Percentiles rank a stretch among this genome's conserved stretches.
Conservation (phyloP, 2,797 vertebrate species). For the Falco cherrug region DNA sequence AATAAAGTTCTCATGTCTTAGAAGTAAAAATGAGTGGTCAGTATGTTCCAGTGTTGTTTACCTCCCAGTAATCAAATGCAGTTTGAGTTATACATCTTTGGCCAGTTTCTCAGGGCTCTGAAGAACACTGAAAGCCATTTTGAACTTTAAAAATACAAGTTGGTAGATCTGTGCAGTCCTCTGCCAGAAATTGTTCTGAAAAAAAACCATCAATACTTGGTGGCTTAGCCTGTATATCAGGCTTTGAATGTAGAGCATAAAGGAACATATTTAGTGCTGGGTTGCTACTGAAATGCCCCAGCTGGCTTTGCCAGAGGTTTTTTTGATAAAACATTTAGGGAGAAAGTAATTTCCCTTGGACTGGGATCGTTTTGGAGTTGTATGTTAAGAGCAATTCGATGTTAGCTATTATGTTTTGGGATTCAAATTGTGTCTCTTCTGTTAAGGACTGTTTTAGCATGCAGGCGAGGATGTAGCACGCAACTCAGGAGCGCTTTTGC, state of each 20-base stretch:
- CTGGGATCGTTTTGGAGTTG: background rate
- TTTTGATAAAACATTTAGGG: background rate
- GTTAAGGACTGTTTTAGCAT: background rate
- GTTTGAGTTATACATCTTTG: background rate
- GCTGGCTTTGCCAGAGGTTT: background rate
- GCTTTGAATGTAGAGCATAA: background rate
- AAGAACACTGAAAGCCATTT: background rate
- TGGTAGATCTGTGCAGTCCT: background rate
- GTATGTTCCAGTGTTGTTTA: background rate
- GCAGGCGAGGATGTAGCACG: accelerated
- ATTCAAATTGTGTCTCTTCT: background rate
- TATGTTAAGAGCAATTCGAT: background rate
- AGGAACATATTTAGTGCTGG: background rate
- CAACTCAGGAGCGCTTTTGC: accelerated
- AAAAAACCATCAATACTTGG: background rate
- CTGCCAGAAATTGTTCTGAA: background rate
- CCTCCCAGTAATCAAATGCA: background rate
- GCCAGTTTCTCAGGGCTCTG: background rate
- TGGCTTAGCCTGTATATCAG: background rate
- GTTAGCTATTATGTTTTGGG: background rate
- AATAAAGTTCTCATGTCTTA: background rate
- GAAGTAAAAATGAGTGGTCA: background rate
- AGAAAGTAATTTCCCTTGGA: background rate
- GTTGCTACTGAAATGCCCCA: background rate
- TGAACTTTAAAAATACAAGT: background rate